Conservation (phyloP, 2,113 vertebrate genomes). For the Lophius piscatorius region DNA sequence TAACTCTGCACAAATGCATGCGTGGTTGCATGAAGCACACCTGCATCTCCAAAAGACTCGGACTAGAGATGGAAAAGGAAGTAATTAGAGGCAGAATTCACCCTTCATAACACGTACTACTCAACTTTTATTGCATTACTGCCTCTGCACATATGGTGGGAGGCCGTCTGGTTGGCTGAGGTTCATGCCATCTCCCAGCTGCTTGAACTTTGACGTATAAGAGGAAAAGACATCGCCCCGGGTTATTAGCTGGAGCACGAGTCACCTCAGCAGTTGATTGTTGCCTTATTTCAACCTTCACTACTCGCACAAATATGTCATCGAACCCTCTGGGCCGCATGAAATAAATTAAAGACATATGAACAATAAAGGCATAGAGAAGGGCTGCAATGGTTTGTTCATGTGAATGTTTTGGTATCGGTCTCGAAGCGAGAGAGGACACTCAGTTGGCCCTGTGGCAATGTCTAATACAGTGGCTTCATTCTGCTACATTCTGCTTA, state of each 20-base stretch:
- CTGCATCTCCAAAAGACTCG: no score
- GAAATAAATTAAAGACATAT: conserved; percentile 58
- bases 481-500: no score
- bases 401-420: conserved; percentile 5
- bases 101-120: no score
- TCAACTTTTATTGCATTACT: no score
- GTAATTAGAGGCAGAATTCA: no score
- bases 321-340: conserved; percentile 35
- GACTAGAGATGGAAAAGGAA: no score
- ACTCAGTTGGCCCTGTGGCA: no score
- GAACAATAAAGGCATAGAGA: conserved; percentile 25
- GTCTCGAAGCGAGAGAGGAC: neutral
- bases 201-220: conserved; percentile 7
- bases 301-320: conserved; percentile 19
- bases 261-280: conserved; percentile 50
- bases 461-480: no score
- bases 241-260: conserved; percentile 40
- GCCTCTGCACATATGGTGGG: no score
- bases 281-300: conserved; percentile 41
- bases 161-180: no score
- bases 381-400: neutral
- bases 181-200: conserved; percentile 19
- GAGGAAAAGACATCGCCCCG: conserved; percentile 18
- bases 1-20: no score
- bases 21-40: no score